Evolutionary conservation across 2,113 vertebrate species (phyloP).

Genomic region (Paraplagusia blochii): DNA sequence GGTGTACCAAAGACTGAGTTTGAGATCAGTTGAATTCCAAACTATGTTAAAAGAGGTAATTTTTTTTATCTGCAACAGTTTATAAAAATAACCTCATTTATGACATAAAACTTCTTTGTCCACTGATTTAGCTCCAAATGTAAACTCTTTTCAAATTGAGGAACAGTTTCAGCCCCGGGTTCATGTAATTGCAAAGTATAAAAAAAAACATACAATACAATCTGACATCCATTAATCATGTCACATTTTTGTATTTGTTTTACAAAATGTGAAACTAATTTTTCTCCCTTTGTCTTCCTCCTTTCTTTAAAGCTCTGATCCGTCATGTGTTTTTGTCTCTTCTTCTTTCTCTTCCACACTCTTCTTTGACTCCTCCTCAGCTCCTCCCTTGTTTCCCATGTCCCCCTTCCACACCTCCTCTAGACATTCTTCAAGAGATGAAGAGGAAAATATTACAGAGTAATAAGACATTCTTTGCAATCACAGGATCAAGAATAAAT

Average conservation of each 20-base stretch:
- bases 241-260: conserved; percentile 6
- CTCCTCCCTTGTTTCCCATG: conserved; percentile 48
- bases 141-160: neutral
- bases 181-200: neutral
- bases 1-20: neutral
- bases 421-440: conserved; percentile 75
- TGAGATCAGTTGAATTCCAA: too few relatives aligned
- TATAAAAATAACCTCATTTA: neutral
- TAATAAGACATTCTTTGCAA: too few relatives aligned
- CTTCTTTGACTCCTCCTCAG: conserved; percentile 18
- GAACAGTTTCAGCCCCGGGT: too few relatives aligned
- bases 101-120: conserved; percentile 1
- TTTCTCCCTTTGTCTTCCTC: conserved; percentile 40
- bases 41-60: neutral
- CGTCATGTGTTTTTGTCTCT: conserved; percentile 55
- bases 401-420: conserved; percentile 81
- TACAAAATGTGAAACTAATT: neutral
- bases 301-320: conserved; percentile 71
- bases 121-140: neutral
- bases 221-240: too few relatives aligned
- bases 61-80: conserved; percentile 18
- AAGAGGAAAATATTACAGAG: neutral
- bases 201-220: too few relatives aligned
- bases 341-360: neutral
- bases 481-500: too few relatives aligned